A percentile compares a stretch with the other conserved stretches of the same genome.
These are phyloP conservation scores for Oenanthe melanoleuca DNA, from an alignment of 2,113 vertebrate genomes.

Conservation along the genomic window DNA sequence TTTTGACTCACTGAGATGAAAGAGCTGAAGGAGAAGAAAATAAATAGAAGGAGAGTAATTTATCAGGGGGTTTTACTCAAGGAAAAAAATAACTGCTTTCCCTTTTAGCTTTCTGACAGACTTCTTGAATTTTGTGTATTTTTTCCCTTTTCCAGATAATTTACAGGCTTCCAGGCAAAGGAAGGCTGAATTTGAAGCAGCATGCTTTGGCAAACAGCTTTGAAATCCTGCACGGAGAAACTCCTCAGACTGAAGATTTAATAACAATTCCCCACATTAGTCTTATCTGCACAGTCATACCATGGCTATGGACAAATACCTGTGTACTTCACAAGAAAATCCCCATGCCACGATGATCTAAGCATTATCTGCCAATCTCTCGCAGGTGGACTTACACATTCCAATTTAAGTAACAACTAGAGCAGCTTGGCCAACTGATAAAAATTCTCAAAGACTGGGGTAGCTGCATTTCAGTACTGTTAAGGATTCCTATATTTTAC, in stretches of 20 bases:
- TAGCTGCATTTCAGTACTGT: neutral
- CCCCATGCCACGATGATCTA: neutral
- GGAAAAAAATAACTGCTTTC: neutral
- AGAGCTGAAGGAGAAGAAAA: neutral
- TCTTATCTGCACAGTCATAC: neutral
- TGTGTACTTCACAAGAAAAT: neutral
- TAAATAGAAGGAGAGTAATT: conserved; percentile 1
- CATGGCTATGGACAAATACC: neutral
- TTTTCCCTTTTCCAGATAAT: neutral
- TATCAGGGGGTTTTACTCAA: neutral
- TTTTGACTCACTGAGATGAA: neutral
- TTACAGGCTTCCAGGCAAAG: neutral
- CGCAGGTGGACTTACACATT: accelerated
- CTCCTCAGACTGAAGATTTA: neutral
- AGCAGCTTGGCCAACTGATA: neutral
- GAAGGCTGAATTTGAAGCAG: neutral
- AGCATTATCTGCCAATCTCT: neutral
- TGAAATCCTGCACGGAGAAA: neutral
- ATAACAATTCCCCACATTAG: neutral
- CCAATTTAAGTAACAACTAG: neutral
- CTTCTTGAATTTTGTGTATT: neutral
- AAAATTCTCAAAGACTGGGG: neutral
- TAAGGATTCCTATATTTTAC: accelerated
- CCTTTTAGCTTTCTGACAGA: neutral
- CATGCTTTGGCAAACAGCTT: neutral